These are phyloP conservation scores for Megastigmus dorsalis DNA, from an alignment of 2,888 invertebrate species.

Conservation along the genomic window DNA sequence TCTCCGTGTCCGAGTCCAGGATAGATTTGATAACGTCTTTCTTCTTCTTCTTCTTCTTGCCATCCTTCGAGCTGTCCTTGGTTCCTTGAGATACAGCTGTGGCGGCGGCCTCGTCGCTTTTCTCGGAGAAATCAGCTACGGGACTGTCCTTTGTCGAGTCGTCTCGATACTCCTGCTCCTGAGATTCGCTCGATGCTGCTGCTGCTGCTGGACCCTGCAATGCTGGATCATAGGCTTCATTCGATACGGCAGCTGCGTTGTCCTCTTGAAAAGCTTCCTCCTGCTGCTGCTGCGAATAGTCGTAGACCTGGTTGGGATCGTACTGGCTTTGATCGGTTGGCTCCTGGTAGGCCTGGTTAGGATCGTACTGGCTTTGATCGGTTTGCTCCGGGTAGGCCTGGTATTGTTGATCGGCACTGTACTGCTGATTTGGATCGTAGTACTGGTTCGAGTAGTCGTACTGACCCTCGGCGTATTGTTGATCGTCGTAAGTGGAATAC, in stretches of 20 bases:
- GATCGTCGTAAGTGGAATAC: constrained; percentile 29
- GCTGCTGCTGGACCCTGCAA: too few species aligned
- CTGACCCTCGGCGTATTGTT: constrained; percentile 17
- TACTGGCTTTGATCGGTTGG: constrained; percentile 53
- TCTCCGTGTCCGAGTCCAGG: constrained; percentile 70
- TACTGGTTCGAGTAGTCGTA: constrained; percentile 53
- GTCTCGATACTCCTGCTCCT: too few species aligned
- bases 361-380: constrained; percentile 53
- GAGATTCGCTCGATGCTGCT: too few species aligned
- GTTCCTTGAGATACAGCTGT: background rate
- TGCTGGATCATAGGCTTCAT: too few species aligned
- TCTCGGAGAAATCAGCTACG: too few species aligned
- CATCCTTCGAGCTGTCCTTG: background rate
- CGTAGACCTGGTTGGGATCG: constrained; percentile 52
- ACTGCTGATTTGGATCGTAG: constrained; percentile 41
- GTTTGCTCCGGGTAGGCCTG: constrained; percentile 45
- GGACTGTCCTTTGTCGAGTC: too few species aligned
- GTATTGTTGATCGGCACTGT: constrained; percentile 15
- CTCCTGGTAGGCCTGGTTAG: constrained; percentile 16
- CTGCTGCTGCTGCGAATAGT: too few species aligned
- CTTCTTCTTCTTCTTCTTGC: constrained; percentile 64
- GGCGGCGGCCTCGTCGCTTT: constrained; percentile 8
- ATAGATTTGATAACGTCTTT: constrained; percentile 66
- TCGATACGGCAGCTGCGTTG: too few species aligned
- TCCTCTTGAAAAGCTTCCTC: too few species aligned